These are phyloP conservation scores for Campaea margaritaria DNA, from an alignment of 2,888 invertebrate species.

Conservation along the genomic window DNA sequence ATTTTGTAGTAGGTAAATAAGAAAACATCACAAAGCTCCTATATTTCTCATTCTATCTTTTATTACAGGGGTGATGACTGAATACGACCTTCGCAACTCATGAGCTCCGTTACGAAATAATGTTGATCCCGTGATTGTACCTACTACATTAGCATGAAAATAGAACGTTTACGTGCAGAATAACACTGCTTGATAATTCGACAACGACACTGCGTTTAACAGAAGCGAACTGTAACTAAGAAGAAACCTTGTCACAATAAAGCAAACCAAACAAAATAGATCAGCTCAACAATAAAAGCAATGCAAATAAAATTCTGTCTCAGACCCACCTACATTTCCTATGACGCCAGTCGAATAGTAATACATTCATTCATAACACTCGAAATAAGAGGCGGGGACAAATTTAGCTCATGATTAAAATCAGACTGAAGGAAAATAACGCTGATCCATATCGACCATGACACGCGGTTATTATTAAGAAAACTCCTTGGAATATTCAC, in stretches of 20 bases:
- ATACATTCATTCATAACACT: constrained; percentile 37
- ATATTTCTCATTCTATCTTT: constrained; percentile 5
- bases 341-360: constrained; percentile 38
- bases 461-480: constrained; percentile 37
- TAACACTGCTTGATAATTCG: constrained; percentile 3
- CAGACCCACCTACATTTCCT: constrained; percentile 22
- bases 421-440: constrained; percentile 32
- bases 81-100: constrained; percentile 33
- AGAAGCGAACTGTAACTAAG: not conserved
- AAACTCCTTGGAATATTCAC: constrained; percentile 36
- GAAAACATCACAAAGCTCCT: not conserved
- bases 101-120: constrained; percentile 39
- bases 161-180: constrained; percentile 36
- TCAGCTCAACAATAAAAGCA: constrained; percentile 8
- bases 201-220: constrained; percentile 1
- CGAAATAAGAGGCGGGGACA: constrained; percentile 21
- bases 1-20: no score
- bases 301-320: constrained; percentile 7
- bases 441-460: constrained; percentile 31
- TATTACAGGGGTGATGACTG: constrained; percentile 24
- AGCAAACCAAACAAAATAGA: constrained; percentile 6
- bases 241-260: constrained; percentile 13
- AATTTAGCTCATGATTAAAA: constrained; percentile 36
- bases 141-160: constrained; percentile 34
- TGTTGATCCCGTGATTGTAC: constrained; percentile 36